Percentiles rank a stretch among this genome's conserved stretches.
phyloP scores from a whole-genome alignment of 2,888 invertebrate species.

The Hirudinaria manillensis region DNA sequence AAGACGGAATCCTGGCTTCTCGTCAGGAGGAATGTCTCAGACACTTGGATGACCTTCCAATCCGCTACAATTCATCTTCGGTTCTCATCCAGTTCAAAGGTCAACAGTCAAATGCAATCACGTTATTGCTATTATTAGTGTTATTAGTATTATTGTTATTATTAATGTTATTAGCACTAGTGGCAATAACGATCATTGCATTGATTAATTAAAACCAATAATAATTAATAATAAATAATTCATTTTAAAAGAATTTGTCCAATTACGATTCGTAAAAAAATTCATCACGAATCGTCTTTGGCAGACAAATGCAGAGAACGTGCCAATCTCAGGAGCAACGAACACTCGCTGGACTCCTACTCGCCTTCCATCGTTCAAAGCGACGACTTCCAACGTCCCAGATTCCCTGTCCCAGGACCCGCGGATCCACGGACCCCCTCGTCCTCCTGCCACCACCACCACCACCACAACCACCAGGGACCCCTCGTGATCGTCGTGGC shows the following conservation, averaged over 20 bases:
- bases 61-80: neutral
- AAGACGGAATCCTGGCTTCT: neutral
- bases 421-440: neutral
- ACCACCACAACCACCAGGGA: neutral
- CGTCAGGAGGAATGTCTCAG: neutral
- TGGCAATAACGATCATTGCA: no score
- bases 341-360: conserved; percentile 2
- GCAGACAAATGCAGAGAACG: conserved; percentile 14
- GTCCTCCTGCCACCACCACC: neutral
- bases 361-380: conserved; percentile 11
- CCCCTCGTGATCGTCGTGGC: neutral
- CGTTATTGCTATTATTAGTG: no score
- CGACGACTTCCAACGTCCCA: neutral
- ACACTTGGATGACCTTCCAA: neutral
- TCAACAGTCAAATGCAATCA: no score
- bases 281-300: no score
- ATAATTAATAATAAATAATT: no score
- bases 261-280: no score
- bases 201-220: no score
- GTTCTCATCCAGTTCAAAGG: neutral
- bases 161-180: no score
- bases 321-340: conserved; percentile 2
- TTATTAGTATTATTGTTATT: no score
- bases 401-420: neutral
- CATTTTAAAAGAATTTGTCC: no score